Evolutionary conservation across 92 coral and sea anemone genomes (phyloP), one percentile per base, ranked within the genome.

Genomic region (Plumapathes pennacea): DNA sequence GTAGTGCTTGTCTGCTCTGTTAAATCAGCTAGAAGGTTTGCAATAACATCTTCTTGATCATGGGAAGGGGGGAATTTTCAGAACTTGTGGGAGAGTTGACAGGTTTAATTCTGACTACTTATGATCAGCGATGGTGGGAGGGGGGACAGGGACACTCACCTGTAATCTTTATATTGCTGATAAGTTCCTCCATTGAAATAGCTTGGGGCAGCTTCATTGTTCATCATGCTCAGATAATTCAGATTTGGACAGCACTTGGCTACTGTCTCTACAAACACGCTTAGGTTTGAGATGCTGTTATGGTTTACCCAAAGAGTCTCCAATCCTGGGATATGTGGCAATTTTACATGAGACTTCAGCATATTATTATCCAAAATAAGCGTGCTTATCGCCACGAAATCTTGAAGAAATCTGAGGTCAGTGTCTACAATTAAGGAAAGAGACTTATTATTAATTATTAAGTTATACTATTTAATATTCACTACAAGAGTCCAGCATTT

Each of bases 181-280:
- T 71, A 88, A 3, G 98, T 71, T 5, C 98, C 98, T 3, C 98
- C 98, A 59, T 92, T 92, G 41, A 92, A 92, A 50, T 88, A 92
- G 41, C 98, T 92, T 26, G 98, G 98, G 0, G 98, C 98, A 27
- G 98, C 96, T 42, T 77, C 62, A 34, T 92, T 92, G 57, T 92
- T 75, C 85, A 92, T 92, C 96, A 88, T 92, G 34, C 98, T 92
- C 14, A 88, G 65, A 58, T 79, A 92, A 44, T 83, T 88, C 47
- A 92, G 67, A 64, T 88, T 84, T 31, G 98, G 98, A 43, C 80
- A 92, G 55, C 90, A 68, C 46, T 69, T 82, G 12, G 89, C 83
- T 7, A 88, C 88, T 26, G 86, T 89, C 68, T 84, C 98, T 10
- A 92, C 64, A 70, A 92, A 92, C 15, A 86, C 70, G 39, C 98